A percentile compares a stretch with the other conserved stretches of the same genome.
These are phyloP conservation scores for Anthoscopus minutus DNA, from an alignment of 2,113 vertebrate species.

Conservation along the genomic window DNA sequence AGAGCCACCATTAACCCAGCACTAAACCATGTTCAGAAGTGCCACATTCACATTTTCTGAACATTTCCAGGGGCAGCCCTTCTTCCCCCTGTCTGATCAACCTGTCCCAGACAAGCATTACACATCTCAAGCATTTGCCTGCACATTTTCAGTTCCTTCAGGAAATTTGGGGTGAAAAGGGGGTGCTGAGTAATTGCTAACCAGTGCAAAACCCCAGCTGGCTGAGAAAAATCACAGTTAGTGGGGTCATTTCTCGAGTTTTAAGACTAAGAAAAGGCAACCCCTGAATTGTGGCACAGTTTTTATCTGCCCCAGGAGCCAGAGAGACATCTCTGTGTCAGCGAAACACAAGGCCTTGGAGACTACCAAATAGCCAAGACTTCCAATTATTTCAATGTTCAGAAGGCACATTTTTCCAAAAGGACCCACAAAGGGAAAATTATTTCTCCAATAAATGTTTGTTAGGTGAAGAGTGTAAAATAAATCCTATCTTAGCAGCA, in stretches of 20 bases:
- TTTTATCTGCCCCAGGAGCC: neutral
- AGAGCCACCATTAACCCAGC: neutral
- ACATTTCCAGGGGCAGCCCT: neutral
- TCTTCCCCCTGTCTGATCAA: neutral
- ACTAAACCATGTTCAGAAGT: neutral
- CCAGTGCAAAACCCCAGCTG: neutral
- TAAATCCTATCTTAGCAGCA: neutral
- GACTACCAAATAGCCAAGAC: neutral
- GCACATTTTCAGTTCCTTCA: neutral
- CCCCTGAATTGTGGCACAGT: neutral
- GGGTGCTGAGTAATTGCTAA: neutral
- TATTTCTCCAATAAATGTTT: neutral
- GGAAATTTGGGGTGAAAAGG: fast-evolving
- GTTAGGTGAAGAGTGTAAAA: neutral
- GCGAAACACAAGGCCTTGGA: neutral
- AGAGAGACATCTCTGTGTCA: neutral
- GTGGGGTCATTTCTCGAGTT: neutral
- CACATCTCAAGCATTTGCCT: neutral
- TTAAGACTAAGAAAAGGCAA: neutral
- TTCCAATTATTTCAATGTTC: neutral
- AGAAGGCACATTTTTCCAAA: neutral
- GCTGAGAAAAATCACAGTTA: neutral
- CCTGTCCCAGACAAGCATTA: neutral
- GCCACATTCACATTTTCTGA: neutral
- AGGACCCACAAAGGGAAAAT: neutral